These are phyloP conservation scores for Coranthus polyacanthus DNA, from an alignment of 2,797 vertebrate species.

Conservation along the genomic window DNA sequence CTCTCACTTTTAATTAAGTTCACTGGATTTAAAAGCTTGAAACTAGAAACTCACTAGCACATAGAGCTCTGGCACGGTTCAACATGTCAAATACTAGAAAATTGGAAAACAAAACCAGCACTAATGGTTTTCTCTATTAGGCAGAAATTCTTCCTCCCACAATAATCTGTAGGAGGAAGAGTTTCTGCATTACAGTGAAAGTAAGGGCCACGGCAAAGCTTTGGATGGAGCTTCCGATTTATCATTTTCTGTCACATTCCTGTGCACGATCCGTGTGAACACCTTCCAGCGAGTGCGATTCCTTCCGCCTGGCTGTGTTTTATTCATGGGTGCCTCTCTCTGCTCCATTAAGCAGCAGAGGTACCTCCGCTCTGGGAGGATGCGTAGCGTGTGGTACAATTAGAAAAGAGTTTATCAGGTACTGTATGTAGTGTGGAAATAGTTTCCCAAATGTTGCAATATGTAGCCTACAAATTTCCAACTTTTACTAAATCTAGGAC, in stretches of 20 bases:
- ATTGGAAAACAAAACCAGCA: conserved; percentile 41
- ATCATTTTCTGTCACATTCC: conserved; percentile 73
- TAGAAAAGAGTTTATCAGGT: conserved; percentile 34
- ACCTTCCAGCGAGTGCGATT: conserved; percentile 68
- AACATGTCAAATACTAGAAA: conserved; percentile 54
- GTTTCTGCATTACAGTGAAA: conserved; percentile 48
- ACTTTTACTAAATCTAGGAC: no score
- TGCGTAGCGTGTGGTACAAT: conserved; percentile 41
- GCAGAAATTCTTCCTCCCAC: conserved; percentile 25
- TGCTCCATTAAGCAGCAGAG: conserved; percentile 70
- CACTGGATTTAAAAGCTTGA: not conserved
- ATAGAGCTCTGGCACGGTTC: conserved; percentile 46
- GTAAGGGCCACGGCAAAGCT: conserved; percentile 31
- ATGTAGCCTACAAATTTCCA: not conserved
- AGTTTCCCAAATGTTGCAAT: not conserved
- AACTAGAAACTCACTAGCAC: conserved; percentile 50
- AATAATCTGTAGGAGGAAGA: conserved; percentile 11
- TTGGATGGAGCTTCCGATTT: conserved; percentile 55
- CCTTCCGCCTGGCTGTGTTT: conserved; percentile 74
- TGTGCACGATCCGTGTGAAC: conserved; percentile 64
- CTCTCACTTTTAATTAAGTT: not conserved
- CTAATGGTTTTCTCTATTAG: conserved; percentile 11
- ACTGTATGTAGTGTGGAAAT: conserved; percentile 2
- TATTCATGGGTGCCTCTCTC: conserved; percentile 68
- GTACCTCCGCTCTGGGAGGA: conserved; percentile 38